These are phyloP conservation scores for Heliocidaris erythrogramma DNA, from an alignment of 35 echinoderm and acorn worm species.

Conservation along the genomic window DNA sequence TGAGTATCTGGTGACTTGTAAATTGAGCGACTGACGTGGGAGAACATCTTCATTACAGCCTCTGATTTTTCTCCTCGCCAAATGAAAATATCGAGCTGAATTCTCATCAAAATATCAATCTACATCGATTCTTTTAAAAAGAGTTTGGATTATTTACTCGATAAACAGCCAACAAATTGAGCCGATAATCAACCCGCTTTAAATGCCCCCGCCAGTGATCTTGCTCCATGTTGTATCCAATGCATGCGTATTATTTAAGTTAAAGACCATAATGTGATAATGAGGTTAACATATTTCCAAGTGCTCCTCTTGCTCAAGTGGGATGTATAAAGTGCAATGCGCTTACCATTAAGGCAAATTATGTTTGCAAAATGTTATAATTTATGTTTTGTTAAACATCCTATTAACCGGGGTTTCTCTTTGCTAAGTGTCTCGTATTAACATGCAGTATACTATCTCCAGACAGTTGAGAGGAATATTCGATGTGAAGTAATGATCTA, in stretches of 20 bases:
- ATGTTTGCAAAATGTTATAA: no score
- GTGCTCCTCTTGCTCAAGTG: background rate
- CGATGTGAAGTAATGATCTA: no score
- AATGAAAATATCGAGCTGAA: constrained; percentile 18
- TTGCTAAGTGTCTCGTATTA: no score
- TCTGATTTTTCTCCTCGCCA: background rate
- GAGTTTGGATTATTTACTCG: background rate
- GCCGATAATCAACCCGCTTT: background rate
- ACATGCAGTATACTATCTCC: no score
- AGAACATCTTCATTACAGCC: background rate
- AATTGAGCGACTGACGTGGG: background rate
- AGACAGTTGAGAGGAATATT: no score
- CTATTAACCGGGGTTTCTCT: no score
- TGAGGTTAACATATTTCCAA: background rate
- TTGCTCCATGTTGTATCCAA: background rate
- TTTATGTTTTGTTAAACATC: no score
- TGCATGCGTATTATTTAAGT: background rate
- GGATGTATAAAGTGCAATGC: background rate
- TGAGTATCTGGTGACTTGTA: background rate
- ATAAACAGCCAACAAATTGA: background rate
- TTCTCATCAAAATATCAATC: background rate
- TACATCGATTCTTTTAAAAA: background rate
- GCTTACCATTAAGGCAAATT: background rate
- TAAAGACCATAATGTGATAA: background rate
- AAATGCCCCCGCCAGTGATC: background rate